Conservation (phyloP, 2,797 vertebrate species). For the Luscinia megarhynchos region DNA sequence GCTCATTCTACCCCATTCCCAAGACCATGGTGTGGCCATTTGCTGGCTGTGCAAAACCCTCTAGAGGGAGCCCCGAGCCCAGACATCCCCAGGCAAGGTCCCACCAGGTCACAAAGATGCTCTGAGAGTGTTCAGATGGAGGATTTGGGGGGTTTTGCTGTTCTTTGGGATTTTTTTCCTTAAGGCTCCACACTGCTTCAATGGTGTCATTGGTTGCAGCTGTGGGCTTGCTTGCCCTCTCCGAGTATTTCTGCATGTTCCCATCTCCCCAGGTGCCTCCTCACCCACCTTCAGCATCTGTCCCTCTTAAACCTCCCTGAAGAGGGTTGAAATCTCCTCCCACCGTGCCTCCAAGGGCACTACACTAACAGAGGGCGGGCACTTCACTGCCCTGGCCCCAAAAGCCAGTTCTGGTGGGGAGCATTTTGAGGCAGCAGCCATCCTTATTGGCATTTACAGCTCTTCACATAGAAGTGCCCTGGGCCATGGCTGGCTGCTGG, state of each 20-base stretch:
- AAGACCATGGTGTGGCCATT: fast-evolving
- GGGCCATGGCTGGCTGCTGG: neutral
- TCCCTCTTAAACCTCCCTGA: neutral
- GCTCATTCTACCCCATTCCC: fast-evolving
- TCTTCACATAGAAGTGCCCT: neutral
- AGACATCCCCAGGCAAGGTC: neutral
- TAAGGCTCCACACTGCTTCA: neutral
- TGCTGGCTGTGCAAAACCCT: neutral
- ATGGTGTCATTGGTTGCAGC: neutral
- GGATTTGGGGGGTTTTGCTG: fast-evolving
- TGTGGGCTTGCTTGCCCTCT: neutral
- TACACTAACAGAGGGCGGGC: neutral
- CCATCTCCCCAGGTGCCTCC: fast-evolving
- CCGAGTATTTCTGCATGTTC: fast-evolving
- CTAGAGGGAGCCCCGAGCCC: slow-evolving; percentile 51
- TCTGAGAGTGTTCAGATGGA: neutral
- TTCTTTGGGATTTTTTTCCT: fast-evolving
- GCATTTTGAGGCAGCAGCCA: neutral
- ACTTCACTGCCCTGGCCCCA: neutral
- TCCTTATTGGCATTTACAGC: neutral
- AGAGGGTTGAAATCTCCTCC: neutral
- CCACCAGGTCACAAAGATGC: neutral
- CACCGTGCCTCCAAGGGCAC: fast-evolving
- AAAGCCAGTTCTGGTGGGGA: neutral
- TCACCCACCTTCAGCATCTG: neutral